Evolutionary conservation across 2,888 invertebrate genomes (phyloP).

Genomic region (Meteorus cinctellus): DNA sequence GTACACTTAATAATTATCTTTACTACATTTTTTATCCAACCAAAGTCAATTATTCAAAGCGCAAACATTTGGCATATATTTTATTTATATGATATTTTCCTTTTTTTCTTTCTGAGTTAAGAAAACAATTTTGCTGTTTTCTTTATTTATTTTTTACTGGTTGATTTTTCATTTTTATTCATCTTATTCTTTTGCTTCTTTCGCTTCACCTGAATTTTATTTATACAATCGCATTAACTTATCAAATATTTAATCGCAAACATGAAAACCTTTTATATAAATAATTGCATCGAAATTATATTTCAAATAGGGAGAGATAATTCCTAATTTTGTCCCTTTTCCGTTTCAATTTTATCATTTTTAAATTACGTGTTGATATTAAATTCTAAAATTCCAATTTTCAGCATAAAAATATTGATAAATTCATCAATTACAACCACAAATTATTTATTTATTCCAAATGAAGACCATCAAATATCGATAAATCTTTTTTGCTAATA

Average conservation of each 20-base stretch:
- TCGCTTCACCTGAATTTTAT: background rate
- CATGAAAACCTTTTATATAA: background rate
- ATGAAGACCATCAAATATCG: too few relatives aligned
- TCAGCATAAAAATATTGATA: too few relatives aligned
- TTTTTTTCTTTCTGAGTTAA: background rate
- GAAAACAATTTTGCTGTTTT: background rate
- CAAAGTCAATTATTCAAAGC: conserved; percentile 7
- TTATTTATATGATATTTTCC: background rate
- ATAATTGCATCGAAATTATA: background rate
- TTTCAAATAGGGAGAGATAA: background rate
- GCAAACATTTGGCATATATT: conserved; percentile 7
- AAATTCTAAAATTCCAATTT: too few relatives aligned
- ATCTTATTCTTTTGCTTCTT: background rate
- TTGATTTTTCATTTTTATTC: too few relatives aligned
- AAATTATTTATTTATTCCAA: too few relatives aligned
- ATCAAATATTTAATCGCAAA: background rate
- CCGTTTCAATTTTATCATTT: too few relatives aligned
- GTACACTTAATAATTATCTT: conserved; percentile 1
- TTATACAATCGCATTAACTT: background rate
- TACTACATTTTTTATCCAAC: background rate
- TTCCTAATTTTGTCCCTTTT: too few relatives aligned
- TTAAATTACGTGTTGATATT: too few relatives aligned
- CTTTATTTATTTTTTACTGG: too few relatives aligned
- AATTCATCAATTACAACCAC: too few relatives aligned
- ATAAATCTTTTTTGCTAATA: too few relatives aligned